A percentile compares a stretch with the other conserved stretches of the same genome.
These are phyloP conservation scores for Larimichthys crocea DNA, from an alignment of 2,113 vertebrate genomes.

Conservation along the genomic window DNA sequence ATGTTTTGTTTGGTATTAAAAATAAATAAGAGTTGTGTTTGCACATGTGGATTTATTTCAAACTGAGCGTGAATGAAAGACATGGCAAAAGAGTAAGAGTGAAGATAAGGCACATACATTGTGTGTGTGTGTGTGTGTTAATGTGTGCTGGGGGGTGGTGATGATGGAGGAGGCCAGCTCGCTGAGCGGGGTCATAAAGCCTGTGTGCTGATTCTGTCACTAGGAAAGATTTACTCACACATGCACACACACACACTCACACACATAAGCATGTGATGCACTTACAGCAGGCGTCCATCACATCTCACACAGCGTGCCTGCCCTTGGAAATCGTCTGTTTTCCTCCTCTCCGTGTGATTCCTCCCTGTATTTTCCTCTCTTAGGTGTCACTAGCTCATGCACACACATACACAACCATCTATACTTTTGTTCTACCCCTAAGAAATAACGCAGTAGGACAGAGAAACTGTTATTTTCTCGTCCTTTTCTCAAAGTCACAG, in stretches of 20 bases:
- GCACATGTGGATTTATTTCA: neutral
- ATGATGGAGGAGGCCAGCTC: conserved; percentile 69
- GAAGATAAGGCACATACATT: neutral
- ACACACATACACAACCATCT: conserved; percentile 3
- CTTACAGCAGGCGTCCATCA: conserved; percentile 70
- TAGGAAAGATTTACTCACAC: conserved; percentile 71
- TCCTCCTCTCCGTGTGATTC: conserved; percentile 38
- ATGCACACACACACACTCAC: conserved; percentile 20
- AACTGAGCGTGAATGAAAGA: neutral
- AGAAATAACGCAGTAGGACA: conserved; percentile 53
- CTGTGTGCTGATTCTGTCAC: conserved; percentile 81
- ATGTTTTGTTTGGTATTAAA: neutral
- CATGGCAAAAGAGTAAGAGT: neutral
- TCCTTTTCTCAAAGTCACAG: conserved; percentile 65
- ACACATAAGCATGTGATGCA: conserved; percentile 31
- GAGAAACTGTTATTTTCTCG: conserved; percentile 30
- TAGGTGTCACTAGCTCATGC: conserved; percentile 24
- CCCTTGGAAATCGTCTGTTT: conserved; percentile 61
- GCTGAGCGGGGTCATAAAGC: conserved; percentile 74
- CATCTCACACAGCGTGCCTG: conserved; percentile 56
- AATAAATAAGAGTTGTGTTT: neutral
- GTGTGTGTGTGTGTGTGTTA: conserved; percentile 22
- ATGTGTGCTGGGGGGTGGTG: conserved; percentile 37
- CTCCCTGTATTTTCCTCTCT: conserved; percentile 39
- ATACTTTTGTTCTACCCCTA: conserved; percentile 14